Evolutionary conservation across 2,888 invertebrate genomes (phyloP), one percentile per base, ranked within the genome.

Genomic region (Drosophila prolongata): DNA sequence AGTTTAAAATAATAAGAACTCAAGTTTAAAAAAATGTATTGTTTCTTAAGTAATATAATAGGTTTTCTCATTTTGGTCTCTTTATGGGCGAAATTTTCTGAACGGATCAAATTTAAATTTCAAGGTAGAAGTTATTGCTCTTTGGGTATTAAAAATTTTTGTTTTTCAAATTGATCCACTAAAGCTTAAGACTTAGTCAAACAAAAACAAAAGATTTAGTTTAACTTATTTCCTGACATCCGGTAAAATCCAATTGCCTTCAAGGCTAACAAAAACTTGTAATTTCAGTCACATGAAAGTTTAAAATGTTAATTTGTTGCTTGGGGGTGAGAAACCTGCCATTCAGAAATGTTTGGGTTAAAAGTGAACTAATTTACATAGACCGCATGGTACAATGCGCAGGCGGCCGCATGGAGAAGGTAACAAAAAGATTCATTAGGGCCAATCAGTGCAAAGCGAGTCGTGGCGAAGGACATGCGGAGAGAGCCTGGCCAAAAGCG

Each of bases 351-450:
- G 53, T 69, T 80, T 76, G 82, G 85, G 80, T 83, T 85, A 83
- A 85, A 78, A 85, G 86, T 78, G 80, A 85, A 85, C 82, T 83
- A 83, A 82, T 83, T 83, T 83, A 86, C 86, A 85, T 83, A 82
- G 83, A 85, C 82, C 83, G 78, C 80, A 82, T 69, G 82, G 82
- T 77, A 83, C 86, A 82, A 85, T 85, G 86, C 80, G 86, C 82
- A 82, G 83, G 80, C 86, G 80, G 86, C 82, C 71, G 82, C 82
- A 81, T 59, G 77, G 62, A 57, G 72, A 72, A 79, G 86, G 80
- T 77, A 83, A 82, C 82, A 85, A 83, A 83, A 82, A 83, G 86
- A 83, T 83, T 83, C 82, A 83, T 83, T 83, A 83, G 86, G 86
- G 86, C 86, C 82, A 83, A 83, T 83, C 82, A 83, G 86, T 85